Base-by-base conservation (phyloP, 2,888 invertebrate genomes). In the Mayetiola destructor region DNA sequence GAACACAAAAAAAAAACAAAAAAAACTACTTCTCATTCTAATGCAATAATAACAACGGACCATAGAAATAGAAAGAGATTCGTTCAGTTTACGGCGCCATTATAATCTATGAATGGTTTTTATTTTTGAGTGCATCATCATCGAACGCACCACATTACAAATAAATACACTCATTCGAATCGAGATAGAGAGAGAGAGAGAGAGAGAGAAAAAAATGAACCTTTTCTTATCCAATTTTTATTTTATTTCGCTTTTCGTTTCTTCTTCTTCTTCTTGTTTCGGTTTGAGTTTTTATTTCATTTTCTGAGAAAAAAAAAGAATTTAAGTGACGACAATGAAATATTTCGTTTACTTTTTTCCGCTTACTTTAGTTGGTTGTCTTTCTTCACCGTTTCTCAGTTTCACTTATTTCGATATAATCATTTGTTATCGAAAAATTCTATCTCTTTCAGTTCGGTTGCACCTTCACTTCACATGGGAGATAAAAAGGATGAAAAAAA, bases 81-180 rank as follows among this genome's bases (percentile, higher is more conserved):
- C n/a, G n/a, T n/a, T n/a, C n/a, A n/a, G n/a, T 10, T 10, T 27
- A 12, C 23, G 48, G 48, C 48, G 48, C 48, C 48, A 27, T 27
- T 6, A 23, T 48, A 48, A 48, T 48, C 27, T 48, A 27, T 48
- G 27, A 27, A 16, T 16, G 48, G 48, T 48, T 48, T 48, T 48
- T 16, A 48, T 16, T 27, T 48, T 48, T 27, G 16, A 23, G n/a
- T 5, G 27, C 23, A 48, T 48, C 48, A 27, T 27, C 27, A 42
- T 23, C 4, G n/a, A 48, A 48, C 9, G 48, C 48, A 9, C 27
- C 48, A 48, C 48, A n/a, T 37, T n/a, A 14, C 37, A 32, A 32
- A 9, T 32, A n/a, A n/a, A n/a, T n/a, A n/a, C n/a, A n/a, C n/a
- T n/a, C n/a, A n/a, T n/a, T n/a, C n/a, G n/a, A n/a, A n/a, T n/a